Conservation (phyloP, 2,797 vertebrate species). For the Rachycentron canadum region DNA sequence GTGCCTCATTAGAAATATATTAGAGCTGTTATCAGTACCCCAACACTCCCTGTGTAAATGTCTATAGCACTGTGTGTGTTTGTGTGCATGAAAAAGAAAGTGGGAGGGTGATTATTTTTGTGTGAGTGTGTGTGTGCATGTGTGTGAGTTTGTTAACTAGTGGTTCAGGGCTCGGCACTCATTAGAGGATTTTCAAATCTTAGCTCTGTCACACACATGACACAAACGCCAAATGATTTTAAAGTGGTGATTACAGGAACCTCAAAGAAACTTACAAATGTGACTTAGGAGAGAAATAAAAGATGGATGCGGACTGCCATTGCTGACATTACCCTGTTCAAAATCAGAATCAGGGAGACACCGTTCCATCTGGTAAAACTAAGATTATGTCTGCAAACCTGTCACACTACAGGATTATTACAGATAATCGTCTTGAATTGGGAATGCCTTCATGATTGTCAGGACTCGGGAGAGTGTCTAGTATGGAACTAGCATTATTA, state of each 20-base stretch:
- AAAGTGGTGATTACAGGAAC: no score
- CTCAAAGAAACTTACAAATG: not conserved
- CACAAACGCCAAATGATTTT: not conserved
- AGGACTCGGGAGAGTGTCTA: not conserved
- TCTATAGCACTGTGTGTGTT: slow-evolving; percentile 39
- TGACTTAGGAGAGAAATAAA: no score
- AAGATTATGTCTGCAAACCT: not conserved
- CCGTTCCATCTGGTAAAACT: not conserved
- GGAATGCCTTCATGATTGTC: not conserved
- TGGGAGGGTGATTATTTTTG: slow-evolving; percentile 3
- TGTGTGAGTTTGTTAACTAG: slow-evolving; percentile 3
- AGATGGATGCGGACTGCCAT: no score
- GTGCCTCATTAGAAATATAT: slow-evolving; percentile 83
- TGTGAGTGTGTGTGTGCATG: slow-evolving; percentile 3
- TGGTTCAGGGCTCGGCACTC: slow-evolving; percentile 17
- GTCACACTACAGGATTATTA: not conserved
- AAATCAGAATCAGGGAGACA: not conserved
- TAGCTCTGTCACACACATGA: no score
- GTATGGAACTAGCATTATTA: slow-evolving; percentile 4
- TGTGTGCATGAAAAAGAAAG: slow-evolving; percentile 1
- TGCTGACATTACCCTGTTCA: not conserved
- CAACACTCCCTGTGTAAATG: slow-evolving; percentile 62
- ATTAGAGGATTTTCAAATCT: no score
- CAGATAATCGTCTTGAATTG: not conserved
- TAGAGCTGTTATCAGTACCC: slow-evolving; percentile 78